These are phyloP conservation scores for Rhopilema esculentum DNA, from an alignment of 30 jellyfish, hydroid and myxozoan species.

Conservation along the genomic window DNA sequence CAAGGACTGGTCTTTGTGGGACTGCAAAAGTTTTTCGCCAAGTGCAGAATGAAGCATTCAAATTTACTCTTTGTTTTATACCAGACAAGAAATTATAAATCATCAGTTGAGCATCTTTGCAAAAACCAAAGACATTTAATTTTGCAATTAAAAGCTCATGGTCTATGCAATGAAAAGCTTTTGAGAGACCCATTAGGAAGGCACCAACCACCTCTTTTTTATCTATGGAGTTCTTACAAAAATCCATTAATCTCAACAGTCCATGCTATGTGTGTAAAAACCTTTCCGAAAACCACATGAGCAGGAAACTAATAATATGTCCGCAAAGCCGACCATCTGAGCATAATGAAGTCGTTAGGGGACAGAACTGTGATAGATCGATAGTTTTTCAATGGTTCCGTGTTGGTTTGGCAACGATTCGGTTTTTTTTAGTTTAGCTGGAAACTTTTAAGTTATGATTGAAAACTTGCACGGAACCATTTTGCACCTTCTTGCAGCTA, in stretches of 20 bases:
- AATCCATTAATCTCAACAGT: background rate
- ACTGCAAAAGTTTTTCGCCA: constrained; percentile 15
- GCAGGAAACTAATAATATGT: background rate
- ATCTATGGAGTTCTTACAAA: background rate
- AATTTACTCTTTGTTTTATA: background rate
- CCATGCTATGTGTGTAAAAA: background rate
- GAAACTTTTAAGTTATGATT: too few relatives aligned
- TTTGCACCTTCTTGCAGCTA: too few relatives aligned
- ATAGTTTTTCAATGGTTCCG: background rate
- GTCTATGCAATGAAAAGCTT: background rate
- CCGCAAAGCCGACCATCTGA: background rate
- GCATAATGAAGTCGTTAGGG: background rate
- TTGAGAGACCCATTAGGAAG: background rate
- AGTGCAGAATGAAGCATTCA: constrained; percentile 22
- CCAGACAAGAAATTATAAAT: constrained; percentile 1
- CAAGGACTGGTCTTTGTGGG: constrained; percentile 7
- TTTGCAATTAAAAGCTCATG: background rate
- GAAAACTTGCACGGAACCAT: too few relatives aligned
- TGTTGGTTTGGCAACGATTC: too few relatives aligned
- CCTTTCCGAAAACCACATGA: constrained; percentile 3
- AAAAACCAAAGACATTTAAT: background rate
- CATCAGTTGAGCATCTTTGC: constrained; percentile 5
- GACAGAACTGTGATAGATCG: background rate
- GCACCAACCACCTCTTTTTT: background rate
- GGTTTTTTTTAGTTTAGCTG: too few relatives aligned